Conservation (phyloP, 2,113 vertebrate species). For the Xiphophorus maculatus region DNA sequence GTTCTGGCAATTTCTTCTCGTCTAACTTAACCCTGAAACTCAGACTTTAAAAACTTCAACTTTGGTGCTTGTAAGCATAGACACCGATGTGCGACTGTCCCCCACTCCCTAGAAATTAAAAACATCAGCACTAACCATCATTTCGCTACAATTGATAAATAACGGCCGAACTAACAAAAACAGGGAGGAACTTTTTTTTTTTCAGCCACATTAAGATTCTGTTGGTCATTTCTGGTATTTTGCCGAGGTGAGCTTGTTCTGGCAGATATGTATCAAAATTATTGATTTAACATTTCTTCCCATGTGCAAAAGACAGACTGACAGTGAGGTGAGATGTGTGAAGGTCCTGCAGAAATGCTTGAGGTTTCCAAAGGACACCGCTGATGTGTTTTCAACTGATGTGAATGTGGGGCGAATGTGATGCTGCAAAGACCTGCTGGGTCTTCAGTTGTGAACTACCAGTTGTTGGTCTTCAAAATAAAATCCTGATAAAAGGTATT, state of each 20-base stretch:
- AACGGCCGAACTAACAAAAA: neutral
- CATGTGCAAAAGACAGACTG: slow-evolving; percentile 58
- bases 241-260: slow-evolving; percentile 65
- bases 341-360: slow-evolving; percentile 63
- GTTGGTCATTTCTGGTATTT: slow-evolving; percentile 76
- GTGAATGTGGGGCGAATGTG: slow-evolving; percentile 55
- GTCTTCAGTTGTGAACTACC: neutral
- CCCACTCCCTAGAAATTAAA: slow-evolving; percentile 15
- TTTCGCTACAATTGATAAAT: slow-evolving; percentile 6
- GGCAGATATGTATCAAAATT: slow-evolving; percentile 72
- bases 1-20: slow-evolving; percentile 17
- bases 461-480: neutral
- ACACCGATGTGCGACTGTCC: slow-evolving; percentile 2
- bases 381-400: slow-evolving; percentile 79
- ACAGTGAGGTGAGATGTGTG: slow-evolving; percentile 48
- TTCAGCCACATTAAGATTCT: slow-evolving; percentile 73
- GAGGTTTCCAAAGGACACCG: slow-evolving; percentile 73
- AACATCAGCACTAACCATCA: neutral
- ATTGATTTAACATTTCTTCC: slow-evolving; percentile 82
- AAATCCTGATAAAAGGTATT: neutral
- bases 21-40: slow-evolving; percentile 14
- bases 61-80: neutral
- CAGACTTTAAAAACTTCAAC: slow-evolving; percentile 4
- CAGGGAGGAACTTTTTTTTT: neutral
- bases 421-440: slow-evolving; percentile 67